Base-by-base conservation (phyloP, 30 jellyfish, hydroid and myxozoan genomes). In the Chironex yamaguchii region DNA sequence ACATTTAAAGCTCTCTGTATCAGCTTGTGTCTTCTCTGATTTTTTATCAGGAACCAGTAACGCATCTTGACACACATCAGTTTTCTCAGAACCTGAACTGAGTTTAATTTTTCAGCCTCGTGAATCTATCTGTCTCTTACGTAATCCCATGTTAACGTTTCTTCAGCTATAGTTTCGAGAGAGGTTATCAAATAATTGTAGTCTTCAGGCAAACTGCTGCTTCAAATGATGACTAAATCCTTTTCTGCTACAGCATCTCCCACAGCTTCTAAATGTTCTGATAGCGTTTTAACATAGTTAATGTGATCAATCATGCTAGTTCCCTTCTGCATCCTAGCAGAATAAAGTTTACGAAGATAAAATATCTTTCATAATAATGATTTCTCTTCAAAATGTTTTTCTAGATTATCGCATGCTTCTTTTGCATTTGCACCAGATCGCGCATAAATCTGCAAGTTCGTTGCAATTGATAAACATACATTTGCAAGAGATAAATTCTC, bases 151-250 rank as follows among this genome's bases (percentile, higher is more conserved):
- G 87, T 67, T 21, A 83, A 33, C 32, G 32, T 83, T 3, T 70
- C 93, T 31, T 67, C 87, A 0, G 81, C 93, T 2, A 67, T 83
- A 2, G 81, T 83, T 33, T 83, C 93, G 0, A 83, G 36, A 0
- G 93, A 70, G 0, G 93, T 83, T 1, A 83, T 83, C 54, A 69
- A 68, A 33, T 83, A 25, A 27, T 83, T 83, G n/a, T 64, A 81
- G n/a, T 81, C 92, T 22, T 79, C 95, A 0, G 95, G 95, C 9
- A 85, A 21, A 32, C 89, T 85, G 14, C 95, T 70, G 26, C 62
- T 68, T 13, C 33, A 36, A 25, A 70, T 58, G 1, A 85, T 85
- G 29, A 73, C 84, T 11, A 85, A 42, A 35, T 71, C 74, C 24
- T 62, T 73, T 50, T 85, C 89, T 0, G 27, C 77, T 2, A 85